Percentiles rank a stretch among this genome's conserved stretches.
Conservation (phyloP, 2,888 invertebrate species). For the Tiphia femorata region DNA sequence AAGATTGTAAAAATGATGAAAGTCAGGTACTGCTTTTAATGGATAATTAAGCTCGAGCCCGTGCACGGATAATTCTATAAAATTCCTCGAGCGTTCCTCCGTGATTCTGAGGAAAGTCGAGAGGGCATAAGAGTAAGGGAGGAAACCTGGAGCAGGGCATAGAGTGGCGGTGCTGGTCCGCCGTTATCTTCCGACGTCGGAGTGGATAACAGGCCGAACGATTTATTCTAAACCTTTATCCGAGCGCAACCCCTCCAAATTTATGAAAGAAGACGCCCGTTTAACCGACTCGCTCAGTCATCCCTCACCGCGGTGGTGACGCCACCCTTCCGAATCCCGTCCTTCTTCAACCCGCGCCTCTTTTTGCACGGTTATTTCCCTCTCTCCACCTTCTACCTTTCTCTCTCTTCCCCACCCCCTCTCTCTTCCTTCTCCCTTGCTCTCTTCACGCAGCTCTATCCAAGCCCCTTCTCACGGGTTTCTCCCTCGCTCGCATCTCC, state of each 20-base stretch:
- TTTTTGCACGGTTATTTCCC: too few relatives aligned
- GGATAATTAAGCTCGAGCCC: too few relatives aligned
- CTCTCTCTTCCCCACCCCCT: background rate
- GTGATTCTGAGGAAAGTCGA: constrained; percentile 11
- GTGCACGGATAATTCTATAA: too few relatives aligned
- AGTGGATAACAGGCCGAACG: constrained; percentile 66
- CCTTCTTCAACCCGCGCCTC: constrained; percentile 14
- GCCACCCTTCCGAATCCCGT: constrained; percentile 47
- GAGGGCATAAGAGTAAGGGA: constrained; percentile 11
- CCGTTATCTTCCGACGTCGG: constrained; percentile 58
- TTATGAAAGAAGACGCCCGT: constrained; percentile 68
- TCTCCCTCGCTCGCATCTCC: constrained; percentile 25
- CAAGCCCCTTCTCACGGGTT: too few relatives aligned
- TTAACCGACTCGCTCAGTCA: constrained; percentile 68
- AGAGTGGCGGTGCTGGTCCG: constrained; percentile 33
- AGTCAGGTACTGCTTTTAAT: too few relatives aligned
- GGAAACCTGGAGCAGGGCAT: too few relatives aligned
- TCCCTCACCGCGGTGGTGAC: constrained; percentile 63
- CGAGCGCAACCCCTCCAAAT: constrained; percentile 61
- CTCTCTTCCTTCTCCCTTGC: constrained; percentile 17
- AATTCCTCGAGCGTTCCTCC: background rate
- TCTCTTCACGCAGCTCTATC: too few relatives aligned
- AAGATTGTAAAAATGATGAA: too few relatives aligned
- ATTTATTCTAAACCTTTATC: constrained; percentile 68
- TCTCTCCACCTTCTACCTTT: constrained; percentile 1